A percentile compares a stretch with the other conserved stretches of the same genome.
phyloP scores from a whole-genome alignment of 2,888 invertebrate genomes.

The Galeruca laticollis region DNA sequence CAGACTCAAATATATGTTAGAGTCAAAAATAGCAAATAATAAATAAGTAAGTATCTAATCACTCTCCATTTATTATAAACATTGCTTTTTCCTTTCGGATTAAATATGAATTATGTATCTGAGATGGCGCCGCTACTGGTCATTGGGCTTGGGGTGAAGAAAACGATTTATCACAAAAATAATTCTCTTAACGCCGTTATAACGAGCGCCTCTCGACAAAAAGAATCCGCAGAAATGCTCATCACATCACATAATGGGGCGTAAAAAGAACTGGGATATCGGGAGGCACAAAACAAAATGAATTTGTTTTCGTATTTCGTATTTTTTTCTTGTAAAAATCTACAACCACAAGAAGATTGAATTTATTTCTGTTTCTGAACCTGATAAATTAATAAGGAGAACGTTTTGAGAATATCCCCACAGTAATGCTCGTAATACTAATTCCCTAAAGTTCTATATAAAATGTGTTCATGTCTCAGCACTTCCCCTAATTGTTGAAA shows the following conservation, averaged over 20 bases:
- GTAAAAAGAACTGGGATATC: conserved; percentile 46
- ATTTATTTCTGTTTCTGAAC: conserved; percentile 23
- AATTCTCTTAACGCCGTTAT: conserved; percentile 56
- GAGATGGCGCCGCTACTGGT: conserved; percentile 1
- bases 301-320: conserved; percentile 33
- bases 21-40: too few species aligned
- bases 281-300: conserved; percentile 34
- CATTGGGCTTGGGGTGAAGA: conserved; percentile 42
- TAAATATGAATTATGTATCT: not conserved
- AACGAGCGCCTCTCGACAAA: conserved; percentile 51
- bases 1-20: too few species aligned
- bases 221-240: conserved; percentile 51
- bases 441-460: conserved; percentile 21
- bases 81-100: too few species aligned
- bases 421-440: conserved; percentile 10
- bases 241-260: conserved; percentile 46
- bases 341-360: conserved; percentile 11
- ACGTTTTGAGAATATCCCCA: conserved; percentile 5
- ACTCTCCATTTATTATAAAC: too few species aligned
- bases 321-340: conserved; percentile 14
- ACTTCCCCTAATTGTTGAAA: conserved; percentile 21
- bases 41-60: not conserved
- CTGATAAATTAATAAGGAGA: conserved; percentile 29
- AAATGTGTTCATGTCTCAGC: conserved; percentile 9
- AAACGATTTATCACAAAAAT: conserved; percentile 55